Evolutionary conservation across 2,113 vertebrate species (phyloP).

Genomic region (Oreocharis arfaki): DNA sequence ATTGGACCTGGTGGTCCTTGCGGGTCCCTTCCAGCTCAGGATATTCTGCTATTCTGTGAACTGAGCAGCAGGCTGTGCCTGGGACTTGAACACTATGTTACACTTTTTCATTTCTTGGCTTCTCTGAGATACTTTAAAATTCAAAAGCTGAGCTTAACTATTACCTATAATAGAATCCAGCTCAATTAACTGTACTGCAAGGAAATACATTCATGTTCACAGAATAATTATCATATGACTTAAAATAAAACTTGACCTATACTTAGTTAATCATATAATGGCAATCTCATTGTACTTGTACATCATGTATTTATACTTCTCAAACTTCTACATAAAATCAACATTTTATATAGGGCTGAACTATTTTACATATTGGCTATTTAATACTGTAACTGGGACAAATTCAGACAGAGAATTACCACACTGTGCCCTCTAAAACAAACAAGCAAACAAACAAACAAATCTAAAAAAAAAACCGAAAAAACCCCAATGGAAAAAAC

Average conservation of each 20-base stretch:
- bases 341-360: background rate
- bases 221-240: background rate
- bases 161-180: background rate
- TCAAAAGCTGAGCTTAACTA: background rate
- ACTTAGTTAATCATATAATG: background rate
- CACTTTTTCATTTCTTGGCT: background rate
- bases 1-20: background rate
- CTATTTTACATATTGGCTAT: background rate
- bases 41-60: background rate
- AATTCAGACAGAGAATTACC: background rate
- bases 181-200: background rate
- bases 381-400: background rate
- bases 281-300: background rate
- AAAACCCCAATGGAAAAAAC: rapidly evolving
- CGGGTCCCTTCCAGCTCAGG: background rate
- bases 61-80: background rate
- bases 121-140: background rate
- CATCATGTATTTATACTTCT: background rate
- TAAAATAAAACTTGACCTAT: background rate
- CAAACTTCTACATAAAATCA: background rate
- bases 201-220: background rate
- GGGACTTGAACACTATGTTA: background rate
- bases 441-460: background rate
- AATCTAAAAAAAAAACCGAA: background rate
- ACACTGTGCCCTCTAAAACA: background rate